Conservation (phyloP, 2,113 vertebrate species). For the Phoenicopterus ruber region DNA sequence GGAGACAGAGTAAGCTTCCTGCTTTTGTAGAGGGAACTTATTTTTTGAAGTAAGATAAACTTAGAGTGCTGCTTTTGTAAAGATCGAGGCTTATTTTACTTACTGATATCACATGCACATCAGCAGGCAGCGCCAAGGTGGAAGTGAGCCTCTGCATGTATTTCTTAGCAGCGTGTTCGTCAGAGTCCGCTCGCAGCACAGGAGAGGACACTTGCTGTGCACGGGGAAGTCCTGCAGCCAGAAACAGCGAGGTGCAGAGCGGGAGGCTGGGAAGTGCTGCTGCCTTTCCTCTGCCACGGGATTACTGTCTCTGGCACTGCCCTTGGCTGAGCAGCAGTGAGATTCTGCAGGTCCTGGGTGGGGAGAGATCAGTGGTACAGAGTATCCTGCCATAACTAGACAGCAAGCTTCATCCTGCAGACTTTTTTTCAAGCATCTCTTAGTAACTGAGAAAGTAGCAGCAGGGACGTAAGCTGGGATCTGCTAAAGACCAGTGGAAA, state of each 20-base stretch:
- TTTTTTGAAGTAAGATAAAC: constrained; percentile 63
- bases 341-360: neutral
- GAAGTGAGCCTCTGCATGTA: neutral
- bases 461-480: neutral
- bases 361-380: neutral
- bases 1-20: constrained; percentile 66
- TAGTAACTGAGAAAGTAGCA: neutral
- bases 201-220: neutral
- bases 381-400: neutral
- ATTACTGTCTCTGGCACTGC: neutral
- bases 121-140: constrained; percentile 32
- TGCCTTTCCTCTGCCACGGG: neutral
- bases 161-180: neutral
- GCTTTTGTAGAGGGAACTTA: constrained; percentile 65
- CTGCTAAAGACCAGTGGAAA: neutral
- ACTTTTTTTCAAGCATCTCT: neutral
- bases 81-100: constrained; percentile 34
- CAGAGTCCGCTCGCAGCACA: neutral
- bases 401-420: neutral
- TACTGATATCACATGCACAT: neutral
- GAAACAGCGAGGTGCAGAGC: neutral
- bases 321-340: neutral
- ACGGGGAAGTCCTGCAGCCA: neutral
- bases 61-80: constrained; percentile 48
- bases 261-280: neutral